Evolutionary conservation across 2,888 invertebrate species (phyloP).

Genomic region (Rhingia rostrata): DNA sequence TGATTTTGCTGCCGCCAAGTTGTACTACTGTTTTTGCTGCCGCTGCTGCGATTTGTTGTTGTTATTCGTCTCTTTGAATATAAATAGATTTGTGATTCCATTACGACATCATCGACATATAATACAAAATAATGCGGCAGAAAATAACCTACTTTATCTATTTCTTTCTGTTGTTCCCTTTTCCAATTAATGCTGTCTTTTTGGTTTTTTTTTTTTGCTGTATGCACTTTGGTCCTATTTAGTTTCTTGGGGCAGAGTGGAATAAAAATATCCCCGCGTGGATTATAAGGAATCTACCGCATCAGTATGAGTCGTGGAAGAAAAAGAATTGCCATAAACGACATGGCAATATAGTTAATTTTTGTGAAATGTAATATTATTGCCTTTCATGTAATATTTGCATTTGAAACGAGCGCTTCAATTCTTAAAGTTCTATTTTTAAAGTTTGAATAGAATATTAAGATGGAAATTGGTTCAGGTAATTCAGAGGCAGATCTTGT

Average conservation of each 20-base stretch:
- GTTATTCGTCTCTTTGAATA: slow-evolving; percentile 37
- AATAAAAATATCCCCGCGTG: slow-evolving; percentile 26
- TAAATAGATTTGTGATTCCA: slow-evolving; percentile 67
- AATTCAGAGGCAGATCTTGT: no score
- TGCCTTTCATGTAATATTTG: no score
- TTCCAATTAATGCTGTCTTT: slow-evolving; percentile 55
- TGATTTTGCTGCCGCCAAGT: slow-evolving; percentile 19
- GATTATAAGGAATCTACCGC: neutral
- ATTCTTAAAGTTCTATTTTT: no score
- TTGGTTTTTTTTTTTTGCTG: neutral
- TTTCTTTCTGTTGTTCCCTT: slow-evolving; percentile 2
- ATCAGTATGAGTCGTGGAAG: no score
- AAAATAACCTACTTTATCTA: slow-evolving; percentile 61
- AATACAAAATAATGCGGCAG: slow-evolving; percentile 64
- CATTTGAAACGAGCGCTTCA: no score
- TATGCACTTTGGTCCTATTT: slow-evolving; percentile 32
- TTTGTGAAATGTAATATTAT: no score
- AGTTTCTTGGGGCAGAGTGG: slow-evolving; percentile 19
- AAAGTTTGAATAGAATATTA: no score
- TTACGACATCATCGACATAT: slow-evolving; percentile 67
- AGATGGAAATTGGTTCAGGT: no score
- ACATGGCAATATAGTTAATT: no score
- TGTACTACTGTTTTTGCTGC: slow-evolving; percentile 14
- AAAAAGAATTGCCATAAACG: no score
- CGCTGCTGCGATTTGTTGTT: slow-evolving; percentile 25